These are phyloP conservation scores for Melinaea menophilus DNA, from an alignment of 2,888 invertebrate genomes.

Conservation along the genomic window DNA sequence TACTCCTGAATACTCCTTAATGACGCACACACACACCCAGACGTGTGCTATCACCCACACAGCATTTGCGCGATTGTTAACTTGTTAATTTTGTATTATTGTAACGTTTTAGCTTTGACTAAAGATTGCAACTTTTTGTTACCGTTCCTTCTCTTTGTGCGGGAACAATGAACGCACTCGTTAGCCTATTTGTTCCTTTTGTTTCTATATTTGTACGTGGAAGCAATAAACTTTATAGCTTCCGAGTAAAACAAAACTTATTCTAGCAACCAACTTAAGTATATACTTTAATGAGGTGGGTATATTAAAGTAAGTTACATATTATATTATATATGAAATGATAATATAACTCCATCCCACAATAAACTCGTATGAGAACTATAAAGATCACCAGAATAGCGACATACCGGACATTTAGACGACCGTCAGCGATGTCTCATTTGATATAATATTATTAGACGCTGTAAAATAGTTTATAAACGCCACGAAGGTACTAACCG, in stretches of 20 bases:
- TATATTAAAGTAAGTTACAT: too few relatives aligned
- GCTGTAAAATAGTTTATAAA: constrained; percentile 42
- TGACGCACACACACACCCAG: constrained; percentile 53
- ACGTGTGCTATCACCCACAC: constrained; percentile 57
- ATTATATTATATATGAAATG: too few relatives aligned
- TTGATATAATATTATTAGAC: constrained; percentile 32
- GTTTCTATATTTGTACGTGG: constrained; percentile 7
- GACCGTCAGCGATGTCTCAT: constrained; percentile 38
- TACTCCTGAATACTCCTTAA: constrained; percentile 76
- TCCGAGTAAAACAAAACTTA: constrained; percentile 3
- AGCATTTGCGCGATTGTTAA: constrained; percentile 64
- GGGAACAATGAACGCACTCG: constrained; percentile 6
- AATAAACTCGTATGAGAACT: constrained; percentile 12
- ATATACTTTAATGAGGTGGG: background rate
- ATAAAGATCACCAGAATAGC: constrained; percentile 38
- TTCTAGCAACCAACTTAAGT: constrained; percentile 1
- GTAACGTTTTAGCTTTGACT: constrained; percentile 37
- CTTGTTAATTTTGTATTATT: constrained; percentile 65
- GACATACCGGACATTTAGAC: constrained; percentile 34
- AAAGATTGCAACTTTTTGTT: constrained; percentile 6
- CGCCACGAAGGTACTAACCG: constrained; percentile 46
- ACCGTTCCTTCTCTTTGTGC: background rate
- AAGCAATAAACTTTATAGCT: constrained; percentile 6
- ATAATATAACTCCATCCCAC: background rate
- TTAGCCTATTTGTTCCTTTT: constrained; percentile 8